Conservation (phyloP, 2,113 vertebrate species). For the Tragulus kanchil region DNA sequence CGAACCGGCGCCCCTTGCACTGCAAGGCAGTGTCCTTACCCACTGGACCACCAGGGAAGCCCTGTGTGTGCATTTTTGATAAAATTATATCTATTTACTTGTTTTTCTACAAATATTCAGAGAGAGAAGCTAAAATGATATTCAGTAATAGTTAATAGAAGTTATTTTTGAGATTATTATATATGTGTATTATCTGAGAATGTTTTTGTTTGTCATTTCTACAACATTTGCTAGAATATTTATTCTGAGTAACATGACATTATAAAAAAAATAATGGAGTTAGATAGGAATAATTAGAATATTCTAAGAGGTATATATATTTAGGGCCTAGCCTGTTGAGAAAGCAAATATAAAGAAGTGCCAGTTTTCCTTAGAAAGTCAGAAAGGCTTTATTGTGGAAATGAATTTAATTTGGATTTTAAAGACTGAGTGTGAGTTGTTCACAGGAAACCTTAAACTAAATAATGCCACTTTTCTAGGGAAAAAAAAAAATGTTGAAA, state of each 20-base stretch:
- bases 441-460: neutral
- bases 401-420: neutral
- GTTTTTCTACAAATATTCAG: neutral
- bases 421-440: neutral
- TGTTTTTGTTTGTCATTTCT: neutral
- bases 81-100: neutral
- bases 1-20: no score
- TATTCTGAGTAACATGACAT: neutral
- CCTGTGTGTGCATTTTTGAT: neutral
- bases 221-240: neutral
- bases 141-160: neutral
- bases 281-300: neutral
- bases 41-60: no score
- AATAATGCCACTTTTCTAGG: neutral
- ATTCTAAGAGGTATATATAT: neutral
- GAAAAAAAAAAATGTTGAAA: neutral
- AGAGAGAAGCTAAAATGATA: neutral
- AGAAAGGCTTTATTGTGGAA: neutral
- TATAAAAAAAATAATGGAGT: neutral
- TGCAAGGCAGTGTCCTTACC: no score
- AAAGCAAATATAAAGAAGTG: neutral
- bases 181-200: neutral
- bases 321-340: neutral
- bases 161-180: neutral
- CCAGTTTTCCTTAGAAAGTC: neutral